phyloP scores from a whole-genome alignment of 2,888 invertebrate species.

The Andrena fulva region DNA sequence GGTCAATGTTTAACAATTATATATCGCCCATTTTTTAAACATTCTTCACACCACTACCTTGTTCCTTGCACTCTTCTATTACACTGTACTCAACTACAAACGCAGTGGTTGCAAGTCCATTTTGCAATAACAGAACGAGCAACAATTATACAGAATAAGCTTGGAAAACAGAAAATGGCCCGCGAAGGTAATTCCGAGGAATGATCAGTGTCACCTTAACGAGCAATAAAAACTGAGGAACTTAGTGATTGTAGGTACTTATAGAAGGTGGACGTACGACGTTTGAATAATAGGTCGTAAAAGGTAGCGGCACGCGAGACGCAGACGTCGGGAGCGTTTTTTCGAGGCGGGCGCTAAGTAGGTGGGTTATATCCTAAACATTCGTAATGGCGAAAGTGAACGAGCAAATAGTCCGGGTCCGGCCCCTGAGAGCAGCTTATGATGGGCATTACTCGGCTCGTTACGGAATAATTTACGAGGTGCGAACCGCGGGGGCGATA shows the following conservation, averaged over 20 bases:
- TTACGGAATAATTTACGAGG: constrained; percentile 85
- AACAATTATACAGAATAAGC: not conserved
- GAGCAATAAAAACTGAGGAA: constrained; percentile 6
- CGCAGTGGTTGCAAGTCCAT: no score
- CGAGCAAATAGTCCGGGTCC: constrained; percentile 76
- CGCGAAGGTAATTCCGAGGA: not conserved
- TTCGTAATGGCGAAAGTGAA: constrained; percentile 73
- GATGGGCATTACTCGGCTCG: constrained; percentile 84
- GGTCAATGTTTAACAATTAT: no score
- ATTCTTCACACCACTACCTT: no score
- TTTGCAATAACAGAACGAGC: not conserved
- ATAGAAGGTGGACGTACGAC: not conserved
- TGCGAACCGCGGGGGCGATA: constrained; percentile 85
- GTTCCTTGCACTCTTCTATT: no score
- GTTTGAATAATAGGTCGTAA: constrained; percentile 28
- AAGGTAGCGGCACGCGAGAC: constrained; percentile 7
- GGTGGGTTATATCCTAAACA: constrained; percentile 74
- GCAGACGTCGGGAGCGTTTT: constrained; percentile 19
- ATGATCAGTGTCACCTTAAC: not conserved
- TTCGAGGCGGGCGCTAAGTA: constrained; percentile 54
- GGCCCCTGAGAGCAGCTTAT: constrained; percentile 81
- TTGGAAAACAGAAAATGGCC: not conserved
- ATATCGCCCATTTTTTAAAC: no score
- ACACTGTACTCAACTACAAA: no score
- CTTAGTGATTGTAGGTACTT: not conserved